These are phyloP conservation scores for Idaea biselata DNA, from an alignment of 2,888 invertebrate species.

Conservation along the genomic window DNA sequence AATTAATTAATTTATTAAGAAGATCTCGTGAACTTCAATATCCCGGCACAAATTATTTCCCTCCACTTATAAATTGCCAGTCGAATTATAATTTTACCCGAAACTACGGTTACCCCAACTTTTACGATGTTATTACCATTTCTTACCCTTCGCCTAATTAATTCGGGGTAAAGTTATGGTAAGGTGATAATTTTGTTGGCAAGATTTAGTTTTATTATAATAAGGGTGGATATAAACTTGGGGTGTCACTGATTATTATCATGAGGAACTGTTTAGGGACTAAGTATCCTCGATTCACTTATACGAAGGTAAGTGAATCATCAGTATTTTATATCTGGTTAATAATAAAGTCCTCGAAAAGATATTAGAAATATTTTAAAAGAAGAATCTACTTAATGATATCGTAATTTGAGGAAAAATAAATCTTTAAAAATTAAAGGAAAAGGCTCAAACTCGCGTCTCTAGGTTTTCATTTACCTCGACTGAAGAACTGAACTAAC, in stretches of 20 bases:
- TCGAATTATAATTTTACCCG: not conserved
- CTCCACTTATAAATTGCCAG: not conserved
- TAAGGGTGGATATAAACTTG: not conserved
- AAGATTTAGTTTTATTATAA: constrained; percentile 5
- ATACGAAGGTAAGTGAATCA: too few species aligned
- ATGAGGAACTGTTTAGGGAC: not conserved
- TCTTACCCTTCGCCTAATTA: constrained; percentile 65
- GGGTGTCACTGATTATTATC: not conserved
- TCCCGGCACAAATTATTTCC: not conserved
- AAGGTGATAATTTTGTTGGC: constrained; percentile 24
- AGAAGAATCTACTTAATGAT: too few species aligned
- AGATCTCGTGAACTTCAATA: not conserved
- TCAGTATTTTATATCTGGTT: too few species aligned
- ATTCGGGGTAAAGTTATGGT: constrained; percentile 59
- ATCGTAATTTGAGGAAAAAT: too few species aligned
- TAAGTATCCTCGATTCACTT: too few species aligned
- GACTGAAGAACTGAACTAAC: too few species aligned
- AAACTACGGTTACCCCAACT: constrained; percentile 37
- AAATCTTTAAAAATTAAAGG: too few species aligned
- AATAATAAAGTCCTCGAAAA: too few species aligned
- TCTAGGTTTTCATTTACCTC: too few species aligned
- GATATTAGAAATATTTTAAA: too few species aligned
- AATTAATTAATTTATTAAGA: not conserved
- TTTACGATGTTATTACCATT: constrained; percentile 62
- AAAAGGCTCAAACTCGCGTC: too few species aligned